A percentile compares a stretch with the other conserved stretches of the same genome.
phyloP scores from a whole-genome alignment of 2,888 invertebrate species.

The Morpho achilles region DNA sequence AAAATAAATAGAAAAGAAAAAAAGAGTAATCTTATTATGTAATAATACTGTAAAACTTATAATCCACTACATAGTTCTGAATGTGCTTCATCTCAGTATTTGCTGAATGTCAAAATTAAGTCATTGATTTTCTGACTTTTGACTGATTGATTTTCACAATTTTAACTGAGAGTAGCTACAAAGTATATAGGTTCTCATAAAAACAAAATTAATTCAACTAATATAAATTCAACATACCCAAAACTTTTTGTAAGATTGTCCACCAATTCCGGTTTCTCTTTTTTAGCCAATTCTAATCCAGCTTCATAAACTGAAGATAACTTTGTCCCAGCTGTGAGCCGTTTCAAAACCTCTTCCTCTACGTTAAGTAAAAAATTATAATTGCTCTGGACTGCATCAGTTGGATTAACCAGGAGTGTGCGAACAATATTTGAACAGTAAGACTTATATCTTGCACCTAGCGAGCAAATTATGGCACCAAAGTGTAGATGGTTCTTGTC shows the following conservation, averaged over 20 bases:
- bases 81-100: no score
- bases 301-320: constrained; percentile 93
- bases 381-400: constrained; percentile 86
- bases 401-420: constrained; percentile 97
- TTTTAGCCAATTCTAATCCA: constrained; percentile 89
- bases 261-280: constrained; percentile 89
- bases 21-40: no score
- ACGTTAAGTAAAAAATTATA: constrained; percentile 94
- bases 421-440: constrained; percentile 99
- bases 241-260: constrained; percentile 96
- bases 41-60: no score
- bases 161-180: no score
- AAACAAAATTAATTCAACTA: no score
- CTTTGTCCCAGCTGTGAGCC: constrained; percentile 89
- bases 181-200: no score
- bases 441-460: constrained; percentile 97
- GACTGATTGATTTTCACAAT: no score
- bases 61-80: no score
- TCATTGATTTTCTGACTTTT: no score
- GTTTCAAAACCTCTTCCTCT: constrained; percentile 94
- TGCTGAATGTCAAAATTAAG: no score
- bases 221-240: constrained; percentile 75
- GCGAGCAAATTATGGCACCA: constrained; percentile 95
- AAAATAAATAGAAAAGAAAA: no score
- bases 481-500: constrained; percentile 97